A percentile compares a stretch with the other conserved stretches of the same genome.
Conservation (phyloP, 1,140 invertebrate species). For the Drosophila hydei region DNA sequence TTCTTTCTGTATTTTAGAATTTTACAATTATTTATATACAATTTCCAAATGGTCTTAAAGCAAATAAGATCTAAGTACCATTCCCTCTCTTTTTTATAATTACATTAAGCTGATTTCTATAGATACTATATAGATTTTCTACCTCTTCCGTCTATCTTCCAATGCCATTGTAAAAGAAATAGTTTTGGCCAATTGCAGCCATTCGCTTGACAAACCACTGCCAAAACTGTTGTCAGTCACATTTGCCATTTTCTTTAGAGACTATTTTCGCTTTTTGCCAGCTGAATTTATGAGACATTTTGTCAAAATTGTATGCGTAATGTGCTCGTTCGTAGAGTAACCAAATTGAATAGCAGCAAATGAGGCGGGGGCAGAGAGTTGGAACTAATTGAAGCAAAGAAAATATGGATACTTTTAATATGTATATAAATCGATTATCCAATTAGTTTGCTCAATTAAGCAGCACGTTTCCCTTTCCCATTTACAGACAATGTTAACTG, state of each 20-base stretch:
- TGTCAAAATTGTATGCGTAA: conserved; percentile 33
- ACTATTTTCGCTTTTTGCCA: conserved; percentile 15
- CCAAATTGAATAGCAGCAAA: conserved; percentile 60
- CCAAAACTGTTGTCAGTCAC: conserved; percentile 6
- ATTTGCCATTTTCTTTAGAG: conserved; percentile 24
- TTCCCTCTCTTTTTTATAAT: no score
- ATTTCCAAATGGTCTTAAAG: no score
- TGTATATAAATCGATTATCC: conserved; percentile 41
- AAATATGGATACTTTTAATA: conserved; percentile 15
- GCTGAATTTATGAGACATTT: conserved; percentile 54
- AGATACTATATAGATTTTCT: not conserved
- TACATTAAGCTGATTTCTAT: no score
- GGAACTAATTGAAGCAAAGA: conserved; percentile 26
- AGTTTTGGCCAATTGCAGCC: conserved; percentile 34
- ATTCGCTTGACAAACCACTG: conserved; percentile 7
- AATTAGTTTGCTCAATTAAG: conserved; percentile 34
- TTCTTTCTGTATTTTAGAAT: no score
- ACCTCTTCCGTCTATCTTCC: not conserved
- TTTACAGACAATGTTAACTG: conserved; percentile 77
- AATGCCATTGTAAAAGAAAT: not conserved
- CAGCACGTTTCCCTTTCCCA: not conserved
- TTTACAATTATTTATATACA: no score
- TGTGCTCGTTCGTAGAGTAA: conserved; percentile 18
- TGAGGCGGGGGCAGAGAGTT: conserved; percentile 21
- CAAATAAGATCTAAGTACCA: no score